Evolutionary conservation across 2,113 vertebrate genomes (phyloP).

Genomic region (Heterotilapia buettikoferi): DNA sequence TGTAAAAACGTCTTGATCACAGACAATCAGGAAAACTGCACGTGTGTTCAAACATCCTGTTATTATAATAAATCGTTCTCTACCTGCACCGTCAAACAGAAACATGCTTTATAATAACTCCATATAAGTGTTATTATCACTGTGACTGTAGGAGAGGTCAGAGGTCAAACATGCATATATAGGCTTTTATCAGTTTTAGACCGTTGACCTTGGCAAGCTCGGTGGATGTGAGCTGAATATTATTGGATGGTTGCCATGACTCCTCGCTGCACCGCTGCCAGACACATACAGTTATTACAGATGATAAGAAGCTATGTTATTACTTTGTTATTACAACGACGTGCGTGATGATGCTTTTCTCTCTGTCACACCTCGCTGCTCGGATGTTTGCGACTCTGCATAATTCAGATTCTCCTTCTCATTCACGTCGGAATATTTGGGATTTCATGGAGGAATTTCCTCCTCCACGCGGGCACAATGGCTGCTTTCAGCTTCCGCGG

Average conservation of each 20-base stretch:
- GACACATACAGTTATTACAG: rapidly evolving
- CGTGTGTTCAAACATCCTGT: not conserved
- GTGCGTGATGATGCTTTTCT: rapidly evolving
- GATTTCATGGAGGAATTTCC: not conserved
- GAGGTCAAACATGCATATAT: not conserved
- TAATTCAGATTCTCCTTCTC: not conserved
- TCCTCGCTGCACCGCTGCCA: not conserved
- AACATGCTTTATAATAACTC: rapidly evolving
- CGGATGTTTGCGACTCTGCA: not conserved
- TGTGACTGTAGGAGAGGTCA: not conserved
- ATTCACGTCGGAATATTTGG: not conserved
- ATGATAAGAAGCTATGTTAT: not conserved
- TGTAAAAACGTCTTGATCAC: rapidly evolving
- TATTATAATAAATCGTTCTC: not conserved
- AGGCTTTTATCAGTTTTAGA: not conserved
- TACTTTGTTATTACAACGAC: not conserved
- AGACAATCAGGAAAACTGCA: not conserved
- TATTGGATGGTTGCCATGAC: not conserved
- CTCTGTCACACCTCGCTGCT: not conserved
- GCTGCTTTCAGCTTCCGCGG: not conserved
- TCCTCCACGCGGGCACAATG: not conserved
- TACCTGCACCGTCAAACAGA: not conserved
- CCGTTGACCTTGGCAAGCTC: rapidly evolving
- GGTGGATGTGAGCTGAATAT: not conserved
- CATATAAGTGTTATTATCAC: not conserved